These are phyloP conservation scores for Tribolium freemani DNA, from an alignment of 2,888 invertebrate genomes.

Conservation along the genomic window DNA sequence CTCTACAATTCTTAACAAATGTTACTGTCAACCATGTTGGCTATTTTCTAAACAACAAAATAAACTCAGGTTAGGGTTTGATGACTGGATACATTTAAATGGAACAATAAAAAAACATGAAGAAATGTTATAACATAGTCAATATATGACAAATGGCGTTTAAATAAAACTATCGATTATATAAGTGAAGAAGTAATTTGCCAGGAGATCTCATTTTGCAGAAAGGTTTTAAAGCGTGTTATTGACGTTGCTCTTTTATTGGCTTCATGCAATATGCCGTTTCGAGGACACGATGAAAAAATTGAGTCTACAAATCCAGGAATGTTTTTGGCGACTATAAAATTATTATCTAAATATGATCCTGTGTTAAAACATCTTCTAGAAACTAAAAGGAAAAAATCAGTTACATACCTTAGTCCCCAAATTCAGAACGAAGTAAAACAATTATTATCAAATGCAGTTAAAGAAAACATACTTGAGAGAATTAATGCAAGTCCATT, in stretches of 20 bases:
- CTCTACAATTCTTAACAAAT: neutral
- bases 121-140: neutral
- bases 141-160: conserved; percentile 10
- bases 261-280: neutral
- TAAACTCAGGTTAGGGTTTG: neutral
- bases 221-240: conserved; percentile 3
- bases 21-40: conserved; percentile 9
- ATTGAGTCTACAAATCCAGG: conserved; percentile 20
- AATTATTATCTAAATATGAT: conserved; percentile 2
- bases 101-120: conserved; percentile 13
- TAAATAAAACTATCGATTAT: conserved; percentile 25
- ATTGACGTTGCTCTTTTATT: conserved; percentile 1
- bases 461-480: conserved; percentile 2
- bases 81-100: conserved; percentile 22
- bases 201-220: conserved; percentile 16
- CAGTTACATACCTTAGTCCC: conserved; percentile 16
- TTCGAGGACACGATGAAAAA: conserved; percentile 9
- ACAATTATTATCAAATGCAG: conserved; percentile 6
- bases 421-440: conserved; percentile 27
- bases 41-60: conserved; percentile 18
- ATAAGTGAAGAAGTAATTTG: conserved; percentile 9
- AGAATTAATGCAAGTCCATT: conserved; percentile 8
- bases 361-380: neutral
- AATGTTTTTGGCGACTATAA: conserved; percentile 9
- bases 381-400: conserved; percentile 15